Evolutionary conservation across 2,888 invertebrate species (phyloP).

Genomic region (Ophion ventricosus): DNA sequence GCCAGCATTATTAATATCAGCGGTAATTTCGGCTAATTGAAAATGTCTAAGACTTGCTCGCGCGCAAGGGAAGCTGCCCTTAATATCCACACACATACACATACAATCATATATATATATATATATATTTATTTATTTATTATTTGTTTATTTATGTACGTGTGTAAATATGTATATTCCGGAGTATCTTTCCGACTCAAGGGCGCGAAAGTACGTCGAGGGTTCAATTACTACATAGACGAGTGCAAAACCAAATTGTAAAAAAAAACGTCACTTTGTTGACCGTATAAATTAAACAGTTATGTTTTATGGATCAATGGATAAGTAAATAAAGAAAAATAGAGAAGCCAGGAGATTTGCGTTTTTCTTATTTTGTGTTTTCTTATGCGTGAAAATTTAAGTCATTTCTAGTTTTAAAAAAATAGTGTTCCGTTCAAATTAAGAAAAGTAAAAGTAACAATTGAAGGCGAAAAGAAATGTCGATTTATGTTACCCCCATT

Average conservation of each 20-base stretch:
- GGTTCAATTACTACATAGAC: not conserved
- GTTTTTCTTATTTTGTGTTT: too few species aligned
- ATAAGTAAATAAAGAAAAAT: too few species aligned
- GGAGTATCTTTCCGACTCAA: slow-evolving; percentile 1
- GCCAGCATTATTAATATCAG: slow-evolving; percentile 75
- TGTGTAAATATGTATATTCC: slow-evolving; percentile 17
- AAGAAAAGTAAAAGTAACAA: too few species aligned
- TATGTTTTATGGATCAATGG: too few species aligned
- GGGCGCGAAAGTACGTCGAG: slow-evolving; percentile 8
- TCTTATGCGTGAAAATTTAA: too few species aligned
- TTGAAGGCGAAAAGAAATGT: not conserved
- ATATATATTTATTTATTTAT: too few species aligned
- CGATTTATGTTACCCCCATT: not conserved
- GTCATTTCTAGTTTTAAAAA: too few species aligned
- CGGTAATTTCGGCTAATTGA: slow-evolving; percentile 77
- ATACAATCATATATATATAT: not conserved
- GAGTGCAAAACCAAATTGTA: too few species aligned
- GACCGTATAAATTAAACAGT: too few species aligned
- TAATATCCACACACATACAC: slow-evolving; percentile 17
- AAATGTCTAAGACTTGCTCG: slow-evolving; percentile 74
- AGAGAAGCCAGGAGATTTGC: too few species aligned
- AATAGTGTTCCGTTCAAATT: too few species aligned
- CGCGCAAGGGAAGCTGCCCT: slow-evolving; percentile 51
- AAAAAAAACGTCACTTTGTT: too few species aligned
- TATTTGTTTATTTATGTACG: slow-evolving; percentile 21